These are phyloP conservation scores for Poeciliopsis turrubarensis DNA, from an alignment of 2,113 vertebrate species.

Conservation along the genomic window DNA sequence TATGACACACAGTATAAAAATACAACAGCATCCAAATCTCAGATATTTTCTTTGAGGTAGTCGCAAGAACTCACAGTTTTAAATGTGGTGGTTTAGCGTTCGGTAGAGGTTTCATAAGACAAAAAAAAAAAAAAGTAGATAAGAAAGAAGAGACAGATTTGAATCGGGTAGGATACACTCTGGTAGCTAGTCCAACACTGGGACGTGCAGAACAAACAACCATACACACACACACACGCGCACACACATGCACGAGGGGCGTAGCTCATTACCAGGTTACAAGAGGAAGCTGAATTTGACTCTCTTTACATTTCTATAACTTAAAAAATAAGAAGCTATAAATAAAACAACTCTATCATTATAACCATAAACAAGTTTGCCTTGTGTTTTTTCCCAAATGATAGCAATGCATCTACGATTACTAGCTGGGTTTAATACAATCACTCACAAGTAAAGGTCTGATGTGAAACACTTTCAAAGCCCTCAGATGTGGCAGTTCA, in stretches of 20 bases:
- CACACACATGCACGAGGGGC: background rate
- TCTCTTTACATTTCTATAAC: background rate
- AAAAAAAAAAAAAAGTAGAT: too few relatives aligned
- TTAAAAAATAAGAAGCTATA: background rate
- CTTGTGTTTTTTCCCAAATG: background rate
- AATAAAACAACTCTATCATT: background rate
- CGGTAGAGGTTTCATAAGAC: too few relatives aligned
- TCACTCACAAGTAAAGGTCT: constrained; percentile 27
- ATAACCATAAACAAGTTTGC: background rate
- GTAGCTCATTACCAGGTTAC: background rate
- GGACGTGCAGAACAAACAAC: too few relatives aligned
- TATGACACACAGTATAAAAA: too few relatives aligned
- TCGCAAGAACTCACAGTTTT: too few relatives aligned
- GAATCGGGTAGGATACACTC: too few relatives aligned
- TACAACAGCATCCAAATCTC: too few relatives aligned
- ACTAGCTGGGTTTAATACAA: constrained; percentile 19
- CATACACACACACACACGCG: background rate
- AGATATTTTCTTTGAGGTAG: too few relatives aligned
- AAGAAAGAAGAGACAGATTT: too few relatives aligned
- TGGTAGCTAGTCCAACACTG: too few relatives aligned
- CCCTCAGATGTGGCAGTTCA: constrained; percentile 23
- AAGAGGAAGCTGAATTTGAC: background rate
- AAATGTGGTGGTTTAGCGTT: too few relatives aligned
- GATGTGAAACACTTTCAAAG: constrained; percentile 41
- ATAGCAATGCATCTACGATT: background rate